These are phyloP conservation scores for Diarsia brunnea DNA, from an alignment of 2,888 invertebrate genomes.

Conservation along the genomic window DNA sequence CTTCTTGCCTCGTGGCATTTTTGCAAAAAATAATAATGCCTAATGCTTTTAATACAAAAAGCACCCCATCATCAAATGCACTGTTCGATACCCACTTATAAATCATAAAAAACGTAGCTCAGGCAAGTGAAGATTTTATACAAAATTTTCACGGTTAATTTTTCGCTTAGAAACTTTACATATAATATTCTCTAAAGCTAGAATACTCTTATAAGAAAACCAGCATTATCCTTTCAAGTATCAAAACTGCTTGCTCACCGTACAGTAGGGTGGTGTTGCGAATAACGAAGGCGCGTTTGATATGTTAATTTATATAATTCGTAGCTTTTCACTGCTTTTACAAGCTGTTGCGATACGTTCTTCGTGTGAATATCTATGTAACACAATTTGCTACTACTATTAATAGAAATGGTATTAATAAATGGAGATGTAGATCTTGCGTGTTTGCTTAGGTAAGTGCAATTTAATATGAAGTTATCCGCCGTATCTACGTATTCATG, in stretches of 20 bases:
- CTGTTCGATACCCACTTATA: background rate
- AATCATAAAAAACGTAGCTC: background rate
- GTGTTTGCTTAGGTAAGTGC: constrained; percentile 5
- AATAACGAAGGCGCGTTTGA: constrained; percentile 86
- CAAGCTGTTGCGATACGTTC: constrained; percentile 73
- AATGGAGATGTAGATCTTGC: constrained; percentile 19
- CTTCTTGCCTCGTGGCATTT: background rate
- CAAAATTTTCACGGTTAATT: background rate
- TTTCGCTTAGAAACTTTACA: background rate
- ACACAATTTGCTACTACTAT: constrained; percentile 58
- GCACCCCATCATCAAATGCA: background rate
- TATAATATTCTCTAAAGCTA: background rate
- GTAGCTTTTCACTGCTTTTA: constrained; percentile 84
- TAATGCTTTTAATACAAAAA: background rate
- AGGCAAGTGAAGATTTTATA: background rate
- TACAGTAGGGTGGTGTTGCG: constrained; percentile 78
- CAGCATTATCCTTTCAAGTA: constrained; percentile 59
- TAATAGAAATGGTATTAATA: constrained; percentile 48
- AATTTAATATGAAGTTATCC: background rate
- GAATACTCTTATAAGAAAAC: constrained; percentile 4
- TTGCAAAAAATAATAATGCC: background rate
- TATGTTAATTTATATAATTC: constrained; percentile 88
- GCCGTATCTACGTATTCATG: no score
- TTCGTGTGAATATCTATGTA: constrained; percentile 66
- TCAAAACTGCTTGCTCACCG: constrained; percentile 64